Evolutionary conservation across 2,888 invertebrate species (phyloP).

Genomic region (Drosophila pullipes): DNA sequence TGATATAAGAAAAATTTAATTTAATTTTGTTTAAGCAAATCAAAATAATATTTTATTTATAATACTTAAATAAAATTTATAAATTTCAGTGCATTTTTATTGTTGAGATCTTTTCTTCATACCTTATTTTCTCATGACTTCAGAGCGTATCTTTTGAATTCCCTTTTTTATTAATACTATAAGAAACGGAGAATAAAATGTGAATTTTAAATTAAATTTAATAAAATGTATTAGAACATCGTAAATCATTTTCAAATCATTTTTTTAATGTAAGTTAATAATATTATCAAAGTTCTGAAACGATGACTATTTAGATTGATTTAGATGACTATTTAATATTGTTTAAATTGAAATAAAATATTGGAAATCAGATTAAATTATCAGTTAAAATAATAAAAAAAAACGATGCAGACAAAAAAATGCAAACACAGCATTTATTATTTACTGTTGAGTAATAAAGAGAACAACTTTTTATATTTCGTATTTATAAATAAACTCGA

Average conservation of each 20-base stretch:
- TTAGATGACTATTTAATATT: no score
- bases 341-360: background rate
- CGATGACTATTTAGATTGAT: no score
- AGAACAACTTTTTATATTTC: background rate
- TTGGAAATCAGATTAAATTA: background rate
- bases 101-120: background rate
- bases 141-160: background rate
- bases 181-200: background rate
- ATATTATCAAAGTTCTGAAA: no score
- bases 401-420: background rate
- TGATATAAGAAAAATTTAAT: background rate
- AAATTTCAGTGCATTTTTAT: background rate
- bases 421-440: background rate
- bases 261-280: no score
- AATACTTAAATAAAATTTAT: background rate
- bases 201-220: background rate
- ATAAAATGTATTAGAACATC: background rate
- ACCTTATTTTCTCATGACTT: background rate
- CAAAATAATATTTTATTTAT: background rate
- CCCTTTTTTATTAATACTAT: background rate
- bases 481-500: background rate
- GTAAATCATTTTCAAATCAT: no score
- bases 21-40: background rate
- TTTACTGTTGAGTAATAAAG: background rate
- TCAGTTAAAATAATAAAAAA: background rate